Conservation (phyloP, 2,113 vertebrate genomes). For the Ondatra zibethicus region DNA sequence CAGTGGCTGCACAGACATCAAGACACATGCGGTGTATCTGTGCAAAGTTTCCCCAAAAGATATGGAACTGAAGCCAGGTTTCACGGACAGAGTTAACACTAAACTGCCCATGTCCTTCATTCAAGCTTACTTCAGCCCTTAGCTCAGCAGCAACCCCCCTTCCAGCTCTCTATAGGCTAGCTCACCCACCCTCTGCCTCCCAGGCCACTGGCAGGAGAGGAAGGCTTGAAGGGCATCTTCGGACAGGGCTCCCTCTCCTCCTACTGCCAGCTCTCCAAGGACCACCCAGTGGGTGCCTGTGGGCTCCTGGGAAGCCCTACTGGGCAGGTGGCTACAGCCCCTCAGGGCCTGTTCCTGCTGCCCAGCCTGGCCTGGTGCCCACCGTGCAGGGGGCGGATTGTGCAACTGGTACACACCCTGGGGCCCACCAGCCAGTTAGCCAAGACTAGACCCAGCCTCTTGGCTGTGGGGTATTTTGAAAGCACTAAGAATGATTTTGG, state of each 20-base stretch:
- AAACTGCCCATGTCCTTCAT: not conserved
- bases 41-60: not conserved
- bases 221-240: not conserved
- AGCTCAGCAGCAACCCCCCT: not conserved
- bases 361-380: slow-evolving; percentile 60
- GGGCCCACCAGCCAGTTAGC: slow-evolving; percentile 81
- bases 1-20: not conserved
- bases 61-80: not conserved
- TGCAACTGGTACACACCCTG: slow-evolving; percentile 68
- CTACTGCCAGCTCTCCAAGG: not conserved
- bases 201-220: not conserved
- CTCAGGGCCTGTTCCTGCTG: not conserved
- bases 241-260: not conserved
- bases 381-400: slow-evolving; percentile 62
- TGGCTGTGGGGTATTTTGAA: slow-evolving; percentile 85
- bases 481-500: slow-evolving; percentile 83
- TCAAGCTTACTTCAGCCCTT: not conserved
- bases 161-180: not conserved
- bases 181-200: not conserved
- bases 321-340: slow-evolving; percentile 71
- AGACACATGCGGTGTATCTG: not conserved
- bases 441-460: slow-evolving; percentile 82
- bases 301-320: slow-evolving; percentile 26
- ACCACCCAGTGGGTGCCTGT: slow-evolving; percentile 53
- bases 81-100: accelerated